Evolutionary conservation across 1,140 invertebrate species (phyloP).

Genomic region (Musca domestica): DNA sequence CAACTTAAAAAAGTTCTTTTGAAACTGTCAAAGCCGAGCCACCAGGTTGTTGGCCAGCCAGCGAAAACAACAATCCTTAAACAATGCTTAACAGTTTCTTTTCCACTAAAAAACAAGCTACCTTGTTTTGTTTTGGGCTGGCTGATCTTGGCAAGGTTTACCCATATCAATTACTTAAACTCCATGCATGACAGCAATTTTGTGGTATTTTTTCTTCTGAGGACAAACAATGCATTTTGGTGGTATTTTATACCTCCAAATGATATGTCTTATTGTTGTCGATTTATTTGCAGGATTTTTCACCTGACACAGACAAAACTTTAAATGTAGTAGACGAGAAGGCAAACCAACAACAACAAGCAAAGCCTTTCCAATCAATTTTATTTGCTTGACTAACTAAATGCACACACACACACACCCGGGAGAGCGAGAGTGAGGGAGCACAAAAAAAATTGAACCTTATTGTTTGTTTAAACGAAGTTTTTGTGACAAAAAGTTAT

Average conservation of each 20-base stretch:
- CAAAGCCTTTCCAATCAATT: conserved; percentile 18
- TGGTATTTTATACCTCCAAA: conserved; percentile 12
- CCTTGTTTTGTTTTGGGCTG: too few species aligned
- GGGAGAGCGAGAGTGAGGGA: not conserved
- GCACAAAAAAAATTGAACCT: conserved; percentile 7
- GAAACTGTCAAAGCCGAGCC: conserved; percentile 17
- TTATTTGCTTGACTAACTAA: too few species aligned
- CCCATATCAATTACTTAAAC: conserved; percentile 55
- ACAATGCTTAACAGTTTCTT: conserved; percentile 15
- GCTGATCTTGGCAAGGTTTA: conserved; percentile 13
- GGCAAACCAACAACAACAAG: conserved; percentile 4
- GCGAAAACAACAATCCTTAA: not conserved
- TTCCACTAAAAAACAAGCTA: conserved; percentile 13
- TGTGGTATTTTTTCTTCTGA: not conserved
- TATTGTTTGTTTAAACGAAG: not conserved
- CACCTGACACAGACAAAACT: conserved; percentile 46
- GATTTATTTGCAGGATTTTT: conserved; percentile 28
- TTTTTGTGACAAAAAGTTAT: conserved; percentile 15
- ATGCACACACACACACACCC: too few species aligned
- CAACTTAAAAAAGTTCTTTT: not conserved
- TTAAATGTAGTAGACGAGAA: not conserved
- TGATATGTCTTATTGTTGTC: conserved; percentile 19
- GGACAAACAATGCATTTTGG: not conserved
- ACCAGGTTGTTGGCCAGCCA: not conserved
- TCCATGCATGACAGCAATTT: conserved; percentile 41